Conservation (phyloP, 2,888 invertebrate genomes). For the Ernsta delagoae region DNA sequence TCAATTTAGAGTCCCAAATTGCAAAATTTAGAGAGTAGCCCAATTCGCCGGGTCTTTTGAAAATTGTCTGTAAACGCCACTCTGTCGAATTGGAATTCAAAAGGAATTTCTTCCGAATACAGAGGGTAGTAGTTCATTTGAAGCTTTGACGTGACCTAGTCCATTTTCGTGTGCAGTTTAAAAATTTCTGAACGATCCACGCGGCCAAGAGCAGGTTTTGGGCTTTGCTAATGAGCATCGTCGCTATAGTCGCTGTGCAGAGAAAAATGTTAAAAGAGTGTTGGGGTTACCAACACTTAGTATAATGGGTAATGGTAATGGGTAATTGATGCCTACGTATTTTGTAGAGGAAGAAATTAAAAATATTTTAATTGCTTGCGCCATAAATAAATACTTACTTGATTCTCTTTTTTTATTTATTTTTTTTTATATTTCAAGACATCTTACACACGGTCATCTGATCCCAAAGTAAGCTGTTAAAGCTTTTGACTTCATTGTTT, state of each 20-base stretch:
- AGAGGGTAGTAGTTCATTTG: neutral
- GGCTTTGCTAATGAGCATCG: neutral
- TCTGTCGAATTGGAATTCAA: neutral
- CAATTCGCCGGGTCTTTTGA: neutral
- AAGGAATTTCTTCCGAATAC: slow-evolving; percentile 6
- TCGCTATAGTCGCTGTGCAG: neutral
- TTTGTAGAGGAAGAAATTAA: no score
- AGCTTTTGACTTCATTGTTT: no score
- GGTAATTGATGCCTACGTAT: no score
- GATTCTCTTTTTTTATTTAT: no score
- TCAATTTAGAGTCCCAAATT: neutral
- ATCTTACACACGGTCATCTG: no score
- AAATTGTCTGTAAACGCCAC: neutral
- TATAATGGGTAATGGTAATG: no score
- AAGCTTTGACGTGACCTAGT: neutral
- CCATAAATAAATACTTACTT: no score
- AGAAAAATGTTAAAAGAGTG: no score
- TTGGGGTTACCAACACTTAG: no score
- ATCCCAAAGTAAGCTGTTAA: no score
- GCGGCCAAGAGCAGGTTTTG: neutral
- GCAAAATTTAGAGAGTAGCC: neutral
- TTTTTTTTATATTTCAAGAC: no score
- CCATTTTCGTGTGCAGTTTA: neutral
- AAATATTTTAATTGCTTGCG: no score
- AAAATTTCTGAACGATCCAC: slow-evolving; percentile 5